Evolutionary conservation across 64 coral and sea anemone species (phyloP).

Genomic region (Hydrozoanthus tunicans): DNA sequence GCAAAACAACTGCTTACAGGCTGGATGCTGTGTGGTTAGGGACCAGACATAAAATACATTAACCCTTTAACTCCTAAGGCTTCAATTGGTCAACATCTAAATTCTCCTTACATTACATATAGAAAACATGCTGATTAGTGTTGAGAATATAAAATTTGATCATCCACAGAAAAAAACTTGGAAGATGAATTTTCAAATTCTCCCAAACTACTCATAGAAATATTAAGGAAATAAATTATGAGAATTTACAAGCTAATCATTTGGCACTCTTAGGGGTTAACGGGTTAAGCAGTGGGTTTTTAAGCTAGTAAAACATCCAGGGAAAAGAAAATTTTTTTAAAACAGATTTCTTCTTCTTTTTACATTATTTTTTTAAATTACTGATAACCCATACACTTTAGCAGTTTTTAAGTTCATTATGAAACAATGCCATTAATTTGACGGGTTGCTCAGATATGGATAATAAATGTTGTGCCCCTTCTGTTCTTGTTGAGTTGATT

Average conservation of each 20-base stretch:
- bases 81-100: too few species aligned
- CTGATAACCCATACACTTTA: background rate
- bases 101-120: too few species aligned
- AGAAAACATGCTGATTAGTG: too few species aligned
- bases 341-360: slow-evolving; percentile 3
- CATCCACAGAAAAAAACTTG: too few species aligned
- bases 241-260: too few species aligned
- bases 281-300: background rate
- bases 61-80: too few species aligned
- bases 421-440: background rate
- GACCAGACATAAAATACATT: background rate
- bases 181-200: too few species aligned
- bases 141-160: too few species aligned
- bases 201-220: too few species aligned
- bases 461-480: background rate
- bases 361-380: background rate
- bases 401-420: slow-evolving; percentile 1
- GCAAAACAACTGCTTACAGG: background rate
- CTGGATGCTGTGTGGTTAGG: background rate
- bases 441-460: background rate
- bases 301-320: slow-evolving; percentile 31
- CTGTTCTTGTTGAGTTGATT: slow-evolving; percentile 1
- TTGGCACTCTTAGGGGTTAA: too few species aligned
- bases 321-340: slow-evolving; percentile 21
- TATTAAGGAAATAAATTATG: too few species aligned